A percentile compares a stretch with the other conserved stretches of the same genome.
Evolutionary conservation across 1,140 invertebrate species (phyloP).

Genomic region (Littorina saxatilis): DNA sequence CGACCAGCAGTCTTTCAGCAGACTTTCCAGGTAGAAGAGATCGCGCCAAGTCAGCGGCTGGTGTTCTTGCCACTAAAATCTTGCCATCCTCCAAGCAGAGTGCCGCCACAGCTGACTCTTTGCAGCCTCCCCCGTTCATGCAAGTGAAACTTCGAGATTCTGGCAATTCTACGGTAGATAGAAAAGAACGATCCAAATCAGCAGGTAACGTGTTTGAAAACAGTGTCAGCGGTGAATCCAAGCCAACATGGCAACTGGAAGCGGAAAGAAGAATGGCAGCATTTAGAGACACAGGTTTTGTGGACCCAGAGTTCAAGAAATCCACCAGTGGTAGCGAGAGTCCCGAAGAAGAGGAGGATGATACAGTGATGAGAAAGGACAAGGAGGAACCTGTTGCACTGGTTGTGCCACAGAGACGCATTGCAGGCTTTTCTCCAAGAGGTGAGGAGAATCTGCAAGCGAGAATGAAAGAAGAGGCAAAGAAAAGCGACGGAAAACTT

Average conservation of each 20-base stretch:
- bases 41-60: slow-evolving; percentile 23
- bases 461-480: not conserved
- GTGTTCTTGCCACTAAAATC: not conserved
- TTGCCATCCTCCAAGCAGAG: not conserved
- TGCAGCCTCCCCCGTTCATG: not conserved
- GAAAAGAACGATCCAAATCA: slow-evolving; percentile 28
- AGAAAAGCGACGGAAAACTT: not conserved
- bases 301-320: slow-evolving; percentile 52
- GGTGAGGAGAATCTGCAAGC: not conserved
- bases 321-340: not conserved
- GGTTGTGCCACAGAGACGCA: not conserved
- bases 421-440: not conserved
- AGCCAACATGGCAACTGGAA: slow-evolving; percentile 63
- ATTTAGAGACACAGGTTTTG: slow-evolving; percentile 44
- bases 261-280: slow-evolving; percentile 58
- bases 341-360: no score
- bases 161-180: not conserved
- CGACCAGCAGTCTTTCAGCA: not conserved
- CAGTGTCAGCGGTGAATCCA: not conserved
- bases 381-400: not conserved
- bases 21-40: not conserved
- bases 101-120: not conserved
- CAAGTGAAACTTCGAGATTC: slow-evolving; percentile 6
- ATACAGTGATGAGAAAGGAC: not conserved
- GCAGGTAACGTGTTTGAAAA: slow-evolving; percentile 18